Base-by-base conservation (phyloP, 1,140 invertebrate genomes). In the Ctenoplectra terminalis region DNA sequence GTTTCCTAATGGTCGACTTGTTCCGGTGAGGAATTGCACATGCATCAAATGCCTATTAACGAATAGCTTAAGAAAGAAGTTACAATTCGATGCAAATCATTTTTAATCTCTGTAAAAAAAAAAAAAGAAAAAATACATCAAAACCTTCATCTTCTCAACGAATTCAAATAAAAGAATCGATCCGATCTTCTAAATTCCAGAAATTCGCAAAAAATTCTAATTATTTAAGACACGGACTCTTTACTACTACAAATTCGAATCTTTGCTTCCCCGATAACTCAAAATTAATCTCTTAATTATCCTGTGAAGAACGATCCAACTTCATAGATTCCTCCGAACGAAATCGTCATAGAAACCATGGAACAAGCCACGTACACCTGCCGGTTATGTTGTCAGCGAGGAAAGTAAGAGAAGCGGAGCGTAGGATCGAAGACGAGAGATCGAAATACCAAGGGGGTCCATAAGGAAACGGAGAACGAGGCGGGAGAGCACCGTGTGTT, bases 391-490 rank as follows among this genome's bases (percentile, higher is more conserved):
- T 29, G 37, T 75, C 58, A 66, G 61, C 61, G 54, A 8, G 31
- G 11, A 23, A 9, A 11, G 15, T n/a, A 11, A 17, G 23, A 50
- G 46, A 48, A 20, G 20, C 66, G 13, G 2, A 40, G n/a, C 52
- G n/a, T 3, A 31, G 74, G 11, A 67, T 75, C 43, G 46, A 64
- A 77, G 64, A 46, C 52, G 17, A 34, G 40, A 20, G 75, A 77
- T 48, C 50, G 26, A 56, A 46, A 50, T 34, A 29, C 29, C 29
- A 13, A n/a, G 50, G 75, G 29, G 61, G 69, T 40, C 56, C 78
- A 73, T 37, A 66, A 81, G 70, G 37, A 74, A 64, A 50, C 48
- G 37, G 6, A n/a, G 70, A 58, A 56, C 60, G 78, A 74, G 60
- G 23, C 26, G 67, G 66, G 31, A 26, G 58, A 46, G 4, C 26